phyloP scores from a whole-genome alignment of 2,888 invertebrate genomes.

The Diarsia rubi region DNA sequence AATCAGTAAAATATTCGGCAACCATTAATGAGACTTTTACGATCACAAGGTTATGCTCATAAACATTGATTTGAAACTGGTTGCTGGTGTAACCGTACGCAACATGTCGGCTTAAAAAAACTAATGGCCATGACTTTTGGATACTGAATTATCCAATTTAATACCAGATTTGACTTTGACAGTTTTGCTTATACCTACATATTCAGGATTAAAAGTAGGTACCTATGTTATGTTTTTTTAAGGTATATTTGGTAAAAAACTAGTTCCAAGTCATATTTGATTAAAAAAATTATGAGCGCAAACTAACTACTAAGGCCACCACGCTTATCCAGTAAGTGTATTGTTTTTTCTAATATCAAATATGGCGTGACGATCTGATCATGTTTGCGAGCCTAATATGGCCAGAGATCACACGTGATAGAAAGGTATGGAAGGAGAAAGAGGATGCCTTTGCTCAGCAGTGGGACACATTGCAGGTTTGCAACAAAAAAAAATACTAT shows the following conservation, averaged over 20 bases:
- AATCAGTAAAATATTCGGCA: constrained; percentile 28
- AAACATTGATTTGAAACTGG: constrained; percentile 53
- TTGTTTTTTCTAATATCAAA: background rate
- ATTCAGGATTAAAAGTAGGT: background rate
- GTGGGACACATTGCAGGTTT: no score
- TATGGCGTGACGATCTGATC: no score
- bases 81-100: constrained; percentile 35
- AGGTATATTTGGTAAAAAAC: background rate
- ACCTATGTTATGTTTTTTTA: no score
- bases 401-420: no score
- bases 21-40: constrained; percentile 21
- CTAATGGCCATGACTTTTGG: constrained; percentile 21
- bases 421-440: no score
- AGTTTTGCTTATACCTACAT: background rate
- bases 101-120: constrained; percentile 36
- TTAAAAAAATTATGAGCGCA: background rate
- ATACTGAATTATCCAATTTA: constrained; percentile 3
- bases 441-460: no score
- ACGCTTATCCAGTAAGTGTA: background rate
- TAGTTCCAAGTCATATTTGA: background rate
- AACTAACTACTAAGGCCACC: background rate
- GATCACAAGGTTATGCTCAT: constrained; percentile 51
- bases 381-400: no score
- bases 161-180: background rate
- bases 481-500: no score